A percentile compares a stretch with the other conserved stretches of the same genome.
Evolutionary conservation across 1,140 invertebrate genomes (phyloP).

Genomic region (Diorhabda carinulata): DNA sequence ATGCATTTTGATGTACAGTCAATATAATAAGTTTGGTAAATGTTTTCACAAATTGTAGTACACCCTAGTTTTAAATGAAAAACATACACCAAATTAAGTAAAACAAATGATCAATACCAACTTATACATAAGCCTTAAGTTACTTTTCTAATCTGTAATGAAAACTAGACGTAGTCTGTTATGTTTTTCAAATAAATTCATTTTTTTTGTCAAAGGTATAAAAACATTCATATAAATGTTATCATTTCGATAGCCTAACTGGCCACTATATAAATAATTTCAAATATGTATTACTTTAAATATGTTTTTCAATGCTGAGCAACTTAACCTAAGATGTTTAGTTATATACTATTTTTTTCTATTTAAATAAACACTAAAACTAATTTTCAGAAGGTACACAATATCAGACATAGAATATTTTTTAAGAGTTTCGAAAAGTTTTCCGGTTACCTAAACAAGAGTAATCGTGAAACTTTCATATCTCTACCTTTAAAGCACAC

Average conservation of each 20-base stretch:
- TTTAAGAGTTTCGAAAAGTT: constrained; percentile 9
- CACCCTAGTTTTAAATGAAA: background rate
- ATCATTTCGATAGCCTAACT: constrained; percentile 14
- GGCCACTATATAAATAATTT: background rate
- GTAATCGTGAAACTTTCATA: constrained; percentile 20
- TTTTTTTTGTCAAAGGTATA: background rate
- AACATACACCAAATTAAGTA: background rate
- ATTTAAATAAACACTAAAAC: constrained; percentile 42
- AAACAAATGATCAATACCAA: background rate
- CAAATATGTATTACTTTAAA: constrained; percentile 13
- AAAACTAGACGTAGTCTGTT: too few species aligned
- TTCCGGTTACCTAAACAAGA: background rate
- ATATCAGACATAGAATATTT: constrained; percentile 43
- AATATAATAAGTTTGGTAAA: background rate
- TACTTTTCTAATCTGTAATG: too few species aligned
- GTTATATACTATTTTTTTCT: constrained; percentile 22
- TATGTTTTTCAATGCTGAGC: constrained; percentile 18
- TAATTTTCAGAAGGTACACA: constrained; percentile 43
- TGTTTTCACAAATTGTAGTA: background rate
- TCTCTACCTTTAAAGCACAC: constrained; percentile 37
- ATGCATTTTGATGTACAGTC: background rate
- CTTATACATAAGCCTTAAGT: too few species aligned
- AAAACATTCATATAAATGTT: background rate
- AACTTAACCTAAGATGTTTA: constrained; percentile 24
- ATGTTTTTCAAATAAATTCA: background rate